phyloP scores from a whole-genome alignment of 2,888 invertebrate genomes.

The Chromoteleia sp. region DNA sequence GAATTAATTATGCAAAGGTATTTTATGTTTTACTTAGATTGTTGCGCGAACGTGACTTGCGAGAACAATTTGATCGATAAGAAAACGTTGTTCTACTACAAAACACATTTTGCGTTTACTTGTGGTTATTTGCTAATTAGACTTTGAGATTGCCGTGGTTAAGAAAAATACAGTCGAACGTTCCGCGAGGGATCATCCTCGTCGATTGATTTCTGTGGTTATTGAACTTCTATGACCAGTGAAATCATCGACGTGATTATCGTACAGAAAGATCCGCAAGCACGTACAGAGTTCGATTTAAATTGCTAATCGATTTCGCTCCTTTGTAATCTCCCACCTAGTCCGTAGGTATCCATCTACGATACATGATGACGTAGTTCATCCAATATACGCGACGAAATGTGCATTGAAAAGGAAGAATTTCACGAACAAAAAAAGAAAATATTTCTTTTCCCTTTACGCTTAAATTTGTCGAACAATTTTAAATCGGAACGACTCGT shows the following conservation, averaged over 20 bases:
- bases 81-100: conserved; percentile 20
- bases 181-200: conserved; percentile 62
- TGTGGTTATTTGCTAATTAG: conserved; percentile 56
- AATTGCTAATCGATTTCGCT: conserved; percentile 83
- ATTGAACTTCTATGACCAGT: conserved; percentile 76
- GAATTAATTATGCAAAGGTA: too few relatives aligned
- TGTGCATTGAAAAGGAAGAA: conserved; percentile 69
- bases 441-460: too few relatives aligned
- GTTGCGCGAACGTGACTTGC: conserved; percentile 9
- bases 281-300: conserved; percentile 82
- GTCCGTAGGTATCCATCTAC: conserved; percentile 77
- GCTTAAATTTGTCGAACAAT: too few relatives aligned
- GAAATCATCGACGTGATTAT: conserved; percentile 77
- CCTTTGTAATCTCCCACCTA: conserved; percentile 83
- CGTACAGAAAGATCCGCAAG: conserved; percentile 81
- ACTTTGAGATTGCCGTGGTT: conserved; percentile 56
- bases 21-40: too few relatives aligned
- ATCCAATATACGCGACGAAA: conserved; percentile 73
- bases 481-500: too few relatives aligned
- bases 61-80: conserved; percentile 12
- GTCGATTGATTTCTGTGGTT: conserved; percentile 72
- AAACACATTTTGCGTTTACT: conserved; percentile 30
- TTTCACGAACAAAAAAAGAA: conserved; percentile 34
- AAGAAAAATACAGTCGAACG: conserved; percentile 71
- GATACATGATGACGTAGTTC: conserved; percentile 78